Conservation (phyloP, 2,888 invertebrate species). For the Sinopyrophorus schimmeli region DNA sequence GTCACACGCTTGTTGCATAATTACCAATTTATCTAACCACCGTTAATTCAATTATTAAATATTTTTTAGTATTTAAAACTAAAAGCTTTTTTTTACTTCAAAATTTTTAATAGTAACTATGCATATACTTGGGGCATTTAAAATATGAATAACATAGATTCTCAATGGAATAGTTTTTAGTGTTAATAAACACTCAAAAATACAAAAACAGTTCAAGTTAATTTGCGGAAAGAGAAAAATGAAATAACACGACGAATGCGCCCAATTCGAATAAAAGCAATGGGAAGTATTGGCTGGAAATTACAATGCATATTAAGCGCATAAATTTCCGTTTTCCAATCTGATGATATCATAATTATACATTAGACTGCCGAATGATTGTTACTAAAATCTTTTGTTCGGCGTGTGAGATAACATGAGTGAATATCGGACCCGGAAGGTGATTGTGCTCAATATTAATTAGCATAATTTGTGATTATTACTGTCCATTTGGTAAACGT, state of each 20-base stretch:
- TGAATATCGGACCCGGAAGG: conserved; percentile 11
- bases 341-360: neutral
- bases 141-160: too few relatives aligned
- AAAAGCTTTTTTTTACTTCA: too few relatives aligned
- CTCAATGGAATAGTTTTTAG: too few relatives aligned
- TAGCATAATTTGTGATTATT: conserved; percentile 24
- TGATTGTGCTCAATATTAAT: conserved; percentile 12
- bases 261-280: conserved; percentile 11
- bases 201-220: too few relatives aligned
- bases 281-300: conserved; percentile 9
- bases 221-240: conserved; percentile 11
- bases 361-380: conserved; percentile 4
- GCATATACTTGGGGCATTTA: too few relatives aligned
- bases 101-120: too few relatives aligned
- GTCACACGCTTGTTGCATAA: too few relatives aligned
- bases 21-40: too few relatives aligned
- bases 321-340: conserved; percentile 9
- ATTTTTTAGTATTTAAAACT: too few relatives aligned
- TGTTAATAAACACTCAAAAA: too few relatives aligned
- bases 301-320: conserved; percentile 12
- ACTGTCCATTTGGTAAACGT: conserved; percentile 9
- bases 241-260: conserved; percentile 8
- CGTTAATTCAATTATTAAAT: too few relatives aligned
- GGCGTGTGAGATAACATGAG: conserved; percentile 13
- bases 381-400: conserved; percentile 10